These are phyloP conservation scores for Rhipidura dahli DNA, from an alignment of 2,113 vertebrate genomes.

Conservation along the genomic window DNA sequence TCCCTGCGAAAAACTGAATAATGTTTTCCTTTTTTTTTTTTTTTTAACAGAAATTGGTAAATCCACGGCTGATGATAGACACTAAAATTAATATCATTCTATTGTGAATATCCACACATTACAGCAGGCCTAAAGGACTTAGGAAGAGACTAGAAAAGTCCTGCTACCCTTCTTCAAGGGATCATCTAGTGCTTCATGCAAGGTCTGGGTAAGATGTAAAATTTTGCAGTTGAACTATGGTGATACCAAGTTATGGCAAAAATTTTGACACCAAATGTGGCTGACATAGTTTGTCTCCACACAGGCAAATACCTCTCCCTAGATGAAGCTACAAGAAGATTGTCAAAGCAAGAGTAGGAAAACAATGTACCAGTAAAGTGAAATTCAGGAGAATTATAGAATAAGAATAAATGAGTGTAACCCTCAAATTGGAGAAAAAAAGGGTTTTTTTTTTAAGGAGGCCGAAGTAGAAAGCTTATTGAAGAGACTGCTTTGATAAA, in stretches of 20 bases:
- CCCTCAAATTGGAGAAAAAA: neutral
- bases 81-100: neutral
- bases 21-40: neutral
- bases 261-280: neutral
- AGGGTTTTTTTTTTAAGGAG: neutral
- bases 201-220: neutral
- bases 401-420: fast-evolving
- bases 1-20: too few relatives aligned
- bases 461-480: neutral
- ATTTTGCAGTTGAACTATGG: neutral
- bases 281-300: neutral
- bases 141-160: neutral
- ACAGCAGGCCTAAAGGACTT: neutral
- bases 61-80: neutral
- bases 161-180: neutral
- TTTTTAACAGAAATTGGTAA: neutral
- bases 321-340: neutral
- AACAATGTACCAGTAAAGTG: neutral
- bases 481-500: neutral
- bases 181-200: neutral
- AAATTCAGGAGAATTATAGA: neutral
- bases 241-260: neutral
- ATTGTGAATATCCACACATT: neutral
- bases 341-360: neutral
- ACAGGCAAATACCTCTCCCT: neutral